Evolutionary conservation across 2,888 invertebrate species (phyloP).

Genomic region (Pemphredon lugubris): DNA sequence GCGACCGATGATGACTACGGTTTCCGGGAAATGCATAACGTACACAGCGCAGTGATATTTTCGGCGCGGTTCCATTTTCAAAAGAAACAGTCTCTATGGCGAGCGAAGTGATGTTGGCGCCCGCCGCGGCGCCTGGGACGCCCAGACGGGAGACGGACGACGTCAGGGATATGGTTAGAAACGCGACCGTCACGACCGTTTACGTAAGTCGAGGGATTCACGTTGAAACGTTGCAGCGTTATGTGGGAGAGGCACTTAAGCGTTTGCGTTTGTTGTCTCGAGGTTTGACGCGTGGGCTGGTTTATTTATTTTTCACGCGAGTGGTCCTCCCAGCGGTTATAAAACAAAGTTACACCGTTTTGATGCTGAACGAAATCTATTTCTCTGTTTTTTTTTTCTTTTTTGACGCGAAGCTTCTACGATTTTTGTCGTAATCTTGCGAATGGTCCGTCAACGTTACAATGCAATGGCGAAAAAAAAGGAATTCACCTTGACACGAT

Average conservation of each 20-base stretch:
- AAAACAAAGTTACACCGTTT: too few species aligned
- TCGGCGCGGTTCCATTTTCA: slow-evolving; percentile 51
- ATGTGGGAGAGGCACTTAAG: slow-evolving; percentile 2
- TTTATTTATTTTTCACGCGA: too few species aligned
- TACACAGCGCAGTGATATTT: slow-evolving; percentile 18
- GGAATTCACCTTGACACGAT: too few species aligned
- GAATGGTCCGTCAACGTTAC: too few species aligned
- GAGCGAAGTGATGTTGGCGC: slow-evolving; percentile 77
- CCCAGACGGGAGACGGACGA: slow-evolving; percentile 78
- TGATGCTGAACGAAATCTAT: too few species aligned
- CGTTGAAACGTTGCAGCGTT: not conserved
- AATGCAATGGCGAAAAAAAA: too few species aligned
- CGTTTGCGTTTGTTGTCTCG: too few species aligned
- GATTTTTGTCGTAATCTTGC: too few species aligned
- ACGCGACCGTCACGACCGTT: slow-evolving; percentile 77
- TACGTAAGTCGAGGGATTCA: slow-evolving; percentile 1
- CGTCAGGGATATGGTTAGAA: slow-evolving; percentile 79
- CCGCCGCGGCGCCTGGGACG: slow-evolving; percentile 75
- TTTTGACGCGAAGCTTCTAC: too few species aligned
- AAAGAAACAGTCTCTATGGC: slow-evolving; percentile 59
- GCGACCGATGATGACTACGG: slow-evolving; percentile 23
- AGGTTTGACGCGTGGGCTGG: too few species aligned
- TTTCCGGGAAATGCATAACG: slow-evolving; percentile 11
- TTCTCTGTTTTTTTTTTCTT: too few species aligned
- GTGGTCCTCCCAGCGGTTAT: too few species aligned